Percentiles rank a stretch among this genome's conserved stretches.
Conservation (phyloP, 2,797 vertebrate species). For the Siniperca obscura region DNA sequence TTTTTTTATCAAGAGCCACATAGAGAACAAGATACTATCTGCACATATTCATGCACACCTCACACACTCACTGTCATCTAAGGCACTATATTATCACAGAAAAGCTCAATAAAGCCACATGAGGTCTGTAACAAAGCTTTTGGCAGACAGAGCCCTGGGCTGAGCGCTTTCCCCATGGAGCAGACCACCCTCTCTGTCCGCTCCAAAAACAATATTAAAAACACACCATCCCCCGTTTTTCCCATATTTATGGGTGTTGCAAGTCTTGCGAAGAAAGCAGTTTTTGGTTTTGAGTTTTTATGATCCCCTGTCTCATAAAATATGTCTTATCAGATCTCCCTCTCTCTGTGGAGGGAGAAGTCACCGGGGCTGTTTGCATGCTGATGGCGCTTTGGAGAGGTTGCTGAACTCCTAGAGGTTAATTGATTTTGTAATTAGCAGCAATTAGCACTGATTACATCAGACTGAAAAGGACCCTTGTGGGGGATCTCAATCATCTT, state of each 20-base stretch:
- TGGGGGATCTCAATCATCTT: conserved; percentile 12
- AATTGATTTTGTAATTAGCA: conserved; percentile 79
- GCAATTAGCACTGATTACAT: conserved; percentile 79
- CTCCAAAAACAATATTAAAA: conserved; percentile 79
- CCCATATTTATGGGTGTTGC: conserved; percentile 68
- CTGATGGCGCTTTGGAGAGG: conserved; percentile 52
- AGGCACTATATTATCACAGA: conserved; percentile 68
- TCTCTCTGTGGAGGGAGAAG: conserved; percentile 43
- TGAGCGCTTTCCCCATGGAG: conserved; percentile 55
- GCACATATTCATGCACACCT: conserved; percentile 33
- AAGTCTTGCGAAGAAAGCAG: conserved; percentile 63
- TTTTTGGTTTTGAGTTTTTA: conserved; percentile 63
- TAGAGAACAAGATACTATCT: conserved; percentile 52
- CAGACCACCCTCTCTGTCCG: conserved; percentile 67
- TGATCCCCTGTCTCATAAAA: conserved; percentile 69
- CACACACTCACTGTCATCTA: conserved; percentile 44
- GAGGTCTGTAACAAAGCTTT: conserved; percentile 73
- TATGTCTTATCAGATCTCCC: conserved; percentile 66
- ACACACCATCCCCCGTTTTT: conserved; percentile 54
- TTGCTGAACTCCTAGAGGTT: conserved; percentile 56
- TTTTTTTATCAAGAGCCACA: conserved; percentile 44
- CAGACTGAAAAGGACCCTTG: conserved; percentile 53
- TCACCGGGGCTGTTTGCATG: conserved; percentile 33
- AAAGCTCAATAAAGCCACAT: conserved; percentile 72
- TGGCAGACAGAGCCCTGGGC: conserved; percentile 67